Evolutionary conservation across 2,113 vertebrate species (phyloP), one percentile per base, ranked within the genome.

Genomic region (Mionectes macconnelli): DNA sequence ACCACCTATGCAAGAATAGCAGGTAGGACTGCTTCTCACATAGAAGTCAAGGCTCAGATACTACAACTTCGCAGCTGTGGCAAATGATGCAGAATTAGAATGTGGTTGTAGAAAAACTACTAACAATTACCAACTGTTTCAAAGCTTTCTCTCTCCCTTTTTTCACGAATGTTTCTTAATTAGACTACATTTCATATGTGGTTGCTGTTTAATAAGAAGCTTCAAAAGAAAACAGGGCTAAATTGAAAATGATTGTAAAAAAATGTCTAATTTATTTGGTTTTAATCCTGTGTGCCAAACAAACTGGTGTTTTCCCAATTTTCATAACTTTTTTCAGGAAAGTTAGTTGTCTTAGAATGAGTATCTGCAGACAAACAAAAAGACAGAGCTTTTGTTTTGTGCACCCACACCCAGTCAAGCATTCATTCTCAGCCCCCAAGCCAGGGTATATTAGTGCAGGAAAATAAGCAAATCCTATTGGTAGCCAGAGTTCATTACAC

Each of bases 101-200:
- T 55, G 37, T 74, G 14, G 30, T 74, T 66, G 49, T 69, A 76
- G 84, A 63, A 87, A 69, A 85, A 50, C 28, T 67, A 64, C 67
- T 85, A 84, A 79, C 42, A 79, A 93, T 67, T 79, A 39, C 18
- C 35, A 83, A 18, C 37, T 21, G 4, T 63, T 70, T 94, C 84
- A 95, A 83, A 88, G 31, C 27, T 40, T 73, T 79, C 42, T 75
- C 39, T 84, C 57, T 83, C 44, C n/a, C 20, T 27, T 82, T 19
- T 85, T 96, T 73, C 78, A 73, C 69, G n/a, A 85, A 81, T 31
- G 53, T 44, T 53, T 64, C 64, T 64, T 89, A 94, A 93, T 95
- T 89, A 87, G 39, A 44, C 40, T 47, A 22, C 30, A 67, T 78
- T 69, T 91, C 59, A 73, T 85, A 83, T 84, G 81, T 87, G 84